phyloP scores from a whole-genome alignment of 2,797 vertebrate species.

The Danio kyathit region DNA sequence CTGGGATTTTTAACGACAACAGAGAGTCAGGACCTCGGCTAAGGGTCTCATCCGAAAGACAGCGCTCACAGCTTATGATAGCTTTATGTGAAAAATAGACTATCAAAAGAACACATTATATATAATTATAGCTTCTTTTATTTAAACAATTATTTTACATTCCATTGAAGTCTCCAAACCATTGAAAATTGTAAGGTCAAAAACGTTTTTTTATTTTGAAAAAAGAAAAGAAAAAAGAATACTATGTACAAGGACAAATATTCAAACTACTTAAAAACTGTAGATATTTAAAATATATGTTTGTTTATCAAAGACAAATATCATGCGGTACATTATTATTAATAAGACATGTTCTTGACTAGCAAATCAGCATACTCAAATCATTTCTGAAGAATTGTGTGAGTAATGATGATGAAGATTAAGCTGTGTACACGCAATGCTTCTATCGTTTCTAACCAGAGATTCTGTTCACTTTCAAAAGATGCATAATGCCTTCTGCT shows the following conservation, averaged over 20 bases:
- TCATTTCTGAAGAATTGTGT: not conserved
- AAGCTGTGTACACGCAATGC: not conserved
- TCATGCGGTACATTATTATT: not conserved
- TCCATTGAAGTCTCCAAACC: not conserved
- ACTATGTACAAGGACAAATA: no score
- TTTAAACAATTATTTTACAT: not conserved
- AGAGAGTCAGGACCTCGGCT: no score
- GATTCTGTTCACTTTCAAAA: no score
- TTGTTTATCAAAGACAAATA: not conserved
- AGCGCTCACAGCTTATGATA: no score
- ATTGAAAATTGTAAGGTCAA: not conserved
- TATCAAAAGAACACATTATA: not conserved
- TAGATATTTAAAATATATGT: not conserved
- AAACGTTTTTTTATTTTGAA: not conserved
- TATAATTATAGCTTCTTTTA: not conserved
- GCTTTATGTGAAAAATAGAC: not conserved
- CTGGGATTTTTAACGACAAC: no score
- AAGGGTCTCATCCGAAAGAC: no score
- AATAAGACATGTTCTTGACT: not conserved
- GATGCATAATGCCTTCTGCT: no score
- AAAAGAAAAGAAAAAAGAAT: no score
- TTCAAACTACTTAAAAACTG: no score
- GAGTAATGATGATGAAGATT: not conserved
- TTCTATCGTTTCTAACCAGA: no score
- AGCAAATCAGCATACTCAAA: not conserved